Base-by-base conservation (phyloP, 1,140 invertebrate genomes). In the Panagrolaimus sp. region DNA sequence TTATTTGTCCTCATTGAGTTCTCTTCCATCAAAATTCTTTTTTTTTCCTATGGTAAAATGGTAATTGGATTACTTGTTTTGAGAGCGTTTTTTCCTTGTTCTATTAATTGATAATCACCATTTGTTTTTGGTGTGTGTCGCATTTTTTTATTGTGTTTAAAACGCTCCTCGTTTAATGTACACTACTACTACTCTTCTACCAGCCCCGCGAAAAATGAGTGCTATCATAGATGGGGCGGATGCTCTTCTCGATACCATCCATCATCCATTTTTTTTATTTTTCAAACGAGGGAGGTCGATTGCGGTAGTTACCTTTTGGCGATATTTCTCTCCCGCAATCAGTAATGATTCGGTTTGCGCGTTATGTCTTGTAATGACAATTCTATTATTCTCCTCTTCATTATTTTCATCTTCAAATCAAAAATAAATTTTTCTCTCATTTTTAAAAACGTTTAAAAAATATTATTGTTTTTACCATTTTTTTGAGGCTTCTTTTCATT, bases 41-140 rank as follows among this genome's bases (percentile, higher is more conserved):
- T 38, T 38, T 38, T 38, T 38, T 4, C 7, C 31, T 38, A 38
- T 38, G 31, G 31, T 38, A 38, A 38, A 38, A 38, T 7, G 27
- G 51, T 57, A 57, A 57, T 57, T 57, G 51, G 51, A 57, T 57
- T 57, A 57, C 27, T 57, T 57, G 20, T 20, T 57, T 25, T 57
- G 20, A 27, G 27, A 20, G 51, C 51, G 51, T 57, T 27, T 57
- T 57, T 57, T 38, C 31, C 20, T 57, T 57, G 51, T 57, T 57
- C 51, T 25, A 57, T 57, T 57, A 57, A 57, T 57, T 57, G 51
- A 57, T 57, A 57, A 57, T 57, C 51, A 57, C 51, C 51, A 27
- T 57, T 57, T 57, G 51, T 57, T 57, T n/a, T 57, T 57, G 51
- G 51, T 57, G 51, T 27, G 51, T 38, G 31, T 38, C 31, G 31